These are phyloP conservation scores for Alectura lathami DNA, from an alignment of 2,113 vertebrate genomes.

Conservation along the genomic window DNA sequence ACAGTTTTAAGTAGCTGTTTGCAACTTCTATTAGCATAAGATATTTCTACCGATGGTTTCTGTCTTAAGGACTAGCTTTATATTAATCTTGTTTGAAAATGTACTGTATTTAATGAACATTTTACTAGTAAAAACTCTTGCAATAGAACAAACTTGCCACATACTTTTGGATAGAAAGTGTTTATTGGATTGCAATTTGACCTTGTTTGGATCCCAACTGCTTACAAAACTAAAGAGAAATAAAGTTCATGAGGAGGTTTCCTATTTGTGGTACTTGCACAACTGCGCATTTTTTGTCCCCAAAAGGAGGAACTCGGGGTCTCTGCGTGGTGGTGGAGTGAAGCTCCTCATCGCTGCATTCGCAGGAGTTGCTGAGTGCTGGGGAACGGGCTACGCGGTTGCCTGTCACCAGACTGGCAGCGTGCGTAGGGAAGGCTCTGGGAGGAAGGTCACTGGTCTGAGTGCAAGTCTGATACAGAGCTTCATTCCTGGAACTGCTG, in stretches of 20 bases:
- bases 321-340: not conserved
- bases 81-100: slow-evolving; percentile 31
- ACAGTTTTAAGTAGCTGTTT: slow-evolving; percentile 11
- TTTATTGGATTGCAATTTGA: not conserved
- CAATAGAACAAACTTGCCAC: not conserved
- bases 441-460: not conserved
- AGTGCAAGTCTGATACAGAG: not conserved
- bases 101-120: not conserved
- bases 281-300: not conserved
- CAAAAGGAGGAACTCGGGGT: not conserved
- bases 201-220: not conserved
- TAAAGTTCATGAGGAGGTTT: not conserved
- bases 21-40: not conserved
- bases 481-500: not conserved
- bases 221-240: not conserved
- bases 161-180: not conserved
- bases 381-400: not conserved
- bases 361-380: not conserved
- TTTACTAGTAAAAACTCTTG: slow-evolving; percentile 34
- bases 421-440: not conserved
- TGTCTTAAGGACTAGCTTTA: slow-evolving; percentile 29
- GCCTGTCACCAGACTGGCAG: not conserved
- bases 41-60: not conserved
- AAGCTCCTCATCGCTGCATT: not conserved
- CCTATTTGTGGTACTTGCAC: not conserved